Evolutionary conservation across 2,797 vertebrate species (phyloP).

Genomic region (Hapalemur alaotrensis): DNA sequence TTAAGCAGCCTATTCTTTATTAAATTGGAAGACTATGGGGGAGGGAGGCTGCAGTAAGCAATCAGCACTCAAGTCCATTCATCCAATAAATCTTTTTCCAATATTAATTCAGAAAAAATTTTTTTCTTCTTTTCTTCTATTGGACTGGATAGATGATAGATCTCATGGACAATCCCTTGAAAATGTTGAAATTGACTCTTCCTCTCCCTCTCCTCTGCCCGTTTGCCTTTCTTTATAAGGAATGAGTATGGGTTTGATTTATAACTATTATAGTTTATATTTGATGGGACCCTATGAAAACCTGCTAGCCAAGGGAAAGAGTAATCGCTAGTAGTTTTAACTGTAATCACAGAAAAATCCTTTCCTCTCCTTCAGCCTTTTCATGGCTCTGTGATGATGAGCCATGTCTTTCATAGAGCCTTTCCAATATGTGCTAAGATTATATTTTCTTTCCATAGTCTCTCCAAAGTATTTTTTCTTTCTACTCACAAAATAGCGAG

Average conservation of each 20-base stretch:
- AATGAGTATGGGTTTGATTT: slow-evolving; percentile 14
- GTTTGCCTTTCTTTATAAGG: slow-evolving; percentile 24
- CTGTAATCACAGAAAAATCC: slow-evolving; percentile 29
- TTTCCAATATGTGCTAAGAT: background rate
- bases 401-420: background rate
- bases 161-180: background rate
- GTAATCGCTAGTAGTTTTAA: slow-evolving; percentile 13
- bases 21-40: background rate
- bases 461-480: background rate
- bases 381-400: background rate
- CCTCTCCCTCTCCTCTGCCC: background rate
- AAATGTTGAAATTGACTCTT: slow-evolving; percentile 28
- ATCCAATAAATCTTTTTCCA: background rate
- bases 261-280: background rate
- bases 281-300: slow-evolving; percentile 3
- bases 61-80: background rate
- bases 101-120: background rate
- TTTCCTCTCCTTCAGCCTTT: background rate
- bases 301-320: background rate
- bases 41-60: background rate
- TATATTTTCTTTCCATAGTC: background rate
- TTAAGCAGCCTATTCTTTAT: background rate
- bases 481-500: background rate
- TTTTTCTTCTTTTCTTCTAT: slow-evolving; percentile 14
- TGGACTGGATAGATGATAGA: background rate